Base-by-base conservation (phyloP, 2,888 invertebrate species). In the Melikaiella ostensackeni region DNA sequence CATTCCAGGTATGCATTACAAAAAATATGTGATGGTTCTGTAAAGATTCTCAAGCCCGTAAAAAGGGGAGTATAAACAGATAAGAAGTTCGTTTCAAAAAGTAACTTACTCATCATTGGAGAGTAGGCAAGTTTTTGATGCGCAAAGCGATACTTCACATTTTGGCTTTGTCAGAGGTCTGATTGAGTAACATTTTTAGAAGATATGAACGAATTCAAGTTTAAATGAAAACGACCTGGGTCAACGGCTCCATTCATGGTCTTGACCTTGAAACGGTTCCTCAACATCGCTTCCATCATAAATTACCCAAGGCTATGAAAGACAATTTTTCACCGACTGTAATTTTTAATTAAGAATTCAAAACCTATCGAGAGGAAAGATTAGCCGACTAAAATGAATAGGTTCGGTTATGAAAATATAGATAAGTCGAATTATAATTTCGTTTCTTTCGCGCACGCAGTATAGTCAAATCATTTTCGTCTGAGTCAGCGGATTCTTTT, bases 181-280 rank as follows among this genome's bases (percentile, higher is more conserved):
- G 16, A 24, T 66, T 42, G 27, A 66, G 57, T 59, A 24, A 42
- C 19, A 46, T 66, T 27, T 24, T 27, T 5, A 13, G 42, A 50
- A 27, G 3, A 50, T n/a, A 4, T 50, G 50, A 27, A 19, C 46
- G n/a, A 70, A 50, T 42, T 30, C 78, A 77, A 75, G 77, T 75
- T 73, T 74, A 76, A 79, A 81, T 82, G 77, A 84, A 82, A 86
- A 86, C 85, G 86, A 86, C 84, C 86, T 86, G 81, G 86, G 86
- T 86, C 85, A 86, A 86, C 82, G 83, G 81, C 82, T 79, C 78
- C 75, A 79, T 81, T 79, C 79, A 78, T 79, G 62, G 79, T 79
- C 80, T 82, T 77, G 79, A 79, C 79, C 82, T 80, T 80, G 78
- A 84, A 80, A 80, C 82, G 77, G 83, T 85, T 84, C 80, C 83